Percentiles rank a stretch among this genome's conserved stretches.
These are phyloP conservation scores for Burhinus oedicnemus DNA, from an alignment of 2,113 vertebrate genomes.

Conservation along the genomic window DNA sequence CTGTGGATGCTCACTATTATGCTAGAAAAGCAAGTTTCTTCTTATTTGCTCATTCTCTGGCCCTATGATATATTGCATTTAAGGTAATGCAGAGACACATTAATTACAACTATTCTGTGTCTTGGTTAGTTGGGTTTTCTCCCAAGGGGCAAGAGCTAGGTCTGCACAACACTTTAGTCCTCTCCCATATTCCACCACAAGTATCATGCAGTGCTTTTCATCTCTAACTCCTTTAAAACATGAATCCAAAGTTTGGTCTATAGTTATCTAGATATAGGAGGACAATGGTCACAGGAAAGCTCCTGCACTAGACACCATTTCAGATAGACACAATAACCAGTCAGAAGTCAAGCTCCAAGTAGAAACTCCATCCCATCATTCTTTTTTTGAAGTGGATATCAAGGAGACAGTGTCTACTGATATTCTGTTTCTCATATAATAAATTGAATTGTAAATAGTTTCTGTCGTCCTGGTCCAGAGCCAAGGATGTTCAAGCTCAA, in stretches of 20 bases:
- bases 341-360: not conserved
- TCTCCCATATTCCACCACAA: not conserved
- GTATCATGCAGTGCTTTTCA: not conserved
- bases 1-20: not conserved
- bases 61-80: not conserved
- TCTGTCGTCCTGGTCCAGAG: not conserved
- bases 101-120: not conserved
- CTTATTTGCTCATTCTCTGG: not conserved
- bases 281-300: not conserved
- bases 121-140: not conserved
- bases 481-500: not conserved
- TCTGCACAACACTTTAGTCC: not conserved
- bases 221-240: not conserved
- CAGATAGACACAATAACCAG: not conserved
- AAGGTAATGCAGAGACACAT: not conserved
- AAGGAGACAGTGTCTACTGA: not conserved
- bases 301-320: not conserved
- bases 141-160: not conserved
- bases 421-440: not conserved
- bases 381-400: not conserved
- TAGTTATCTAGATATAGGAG: not conserved
- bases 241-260: not conserved
- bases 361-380: not conserved
- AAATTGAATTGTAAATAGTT: not conserved
- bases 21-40: not conserved